Evolutionary conservation across 1,140 invertebrate genomes (phyloP), one percentile per base, ranked within the genome.

Genomic region (Trissolcus basalis): DNA sequence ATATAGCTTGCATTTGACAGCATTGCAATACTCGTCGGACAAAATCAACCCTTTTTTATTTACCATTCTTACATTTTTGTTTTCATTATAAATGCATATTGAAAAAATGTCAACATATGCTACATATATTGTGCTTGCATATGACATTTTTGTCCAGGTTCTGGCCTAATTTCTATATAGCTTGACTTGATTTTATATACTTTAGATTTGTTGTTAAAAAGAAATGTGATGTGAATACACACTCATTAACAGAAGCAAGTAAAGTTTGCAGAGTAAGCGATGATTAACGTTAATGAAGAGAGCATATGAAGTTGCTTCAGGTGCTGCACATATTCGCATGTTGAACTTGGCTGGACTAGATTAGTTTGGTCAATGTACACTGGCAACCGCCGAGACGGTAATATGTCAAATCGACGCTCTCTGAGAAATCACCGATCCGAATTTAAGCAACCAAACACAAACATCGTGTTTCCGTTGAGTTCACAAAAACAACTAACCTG

Each of bases 341-440:
- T 84, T 84, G 82, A 83, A 83, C 82, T 81, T 82, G 77, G 64
- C 76, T 47, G 80, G 79, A 83, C 81, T 76, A 83, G 80, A 83
- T 84, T 84, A 84, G 80, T 82, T 83, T 79, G 80, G 81, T 83
- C 77, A 83, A 82, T 84, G 82, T 81, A 77, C 56, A 78, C 45
- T 36, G 19, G 43, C 12, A 32, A 60, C 27, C 36, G 61, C 69
- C 69, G 54, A 64, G 68, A 59, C 61, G 72, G 55, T 75, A 80
- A 83, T 82, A 80, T 78, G 81, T 82, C 81, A 83, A 83, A 67
- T 59, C 19, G 68, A 54, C 15, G 47, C 19, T 68, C 68, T 41
- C 45, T 15, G 54, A 71, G 68, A 76, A 76, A 76, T 70, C 55
- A 32, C 55, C 44, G 35, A 14, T 49, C 35, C 43, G 58, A 78